Percentiles rank a stretch among this genome's conserved stretches.
Conservation (phyloP, 2,113 vertebrate species). For the Lutjanus erythropterus region DNA sequence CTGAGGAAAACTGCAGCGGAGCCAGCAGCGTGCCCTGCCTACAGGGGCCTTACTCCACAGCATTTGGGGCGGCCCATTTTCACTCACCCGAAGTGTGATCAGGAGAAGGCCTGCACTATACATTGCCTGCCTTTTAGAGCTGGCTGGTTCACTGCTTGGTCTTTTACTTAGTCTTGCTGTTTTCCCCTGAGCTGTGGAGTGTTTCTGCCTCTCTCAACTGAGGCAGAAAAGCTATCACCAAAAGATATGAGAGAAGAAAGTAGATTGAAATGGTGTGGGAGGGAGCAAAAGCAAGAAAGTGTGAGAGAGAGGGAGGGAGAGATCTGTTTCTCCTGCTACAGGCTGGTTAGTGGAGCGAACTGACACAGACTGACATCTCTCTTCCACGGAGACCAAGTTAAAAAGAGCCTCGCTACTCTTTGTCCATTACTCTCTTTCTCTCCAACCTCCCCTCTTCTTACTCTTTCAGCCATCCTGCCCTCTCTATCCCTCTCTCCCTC, state of each 20-base stretch:
- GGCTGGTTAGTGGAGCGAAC: constrained; percentile 79
- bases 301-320: constrained; percentile 65
- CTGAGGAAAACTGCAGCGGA: constrained; percentile 52
- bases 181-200: constrained; percentile 70
- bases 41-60: constrained; percentile 53
- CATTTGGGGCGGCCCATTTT: constrained; percentile 51
- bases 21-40: constrained; percentile 56
- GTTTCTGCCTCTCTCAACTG: constrained; percentile 72
- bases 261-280: constrained; percentile 66
- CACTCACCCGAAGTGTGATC: constrained; percentile 66
- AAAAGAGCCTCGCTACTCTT: constrained; percentile 74
- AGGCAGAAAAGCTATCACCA: constrained; percentile 76
- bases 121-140: constrained; percentile 66
- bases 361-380: constrained; percentile 83
- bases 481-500: constrained; percentile 23
- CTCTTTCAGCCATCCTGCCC: constrained; percentile 48
- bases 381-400: constrained; percentile 75
- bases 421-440: constrained; percentile 60
- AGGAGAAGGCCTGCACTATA: constrained; percentile 58
- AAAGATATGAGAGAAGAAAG: constrained; percentile 69
- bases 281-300: constrained; percentile 58
- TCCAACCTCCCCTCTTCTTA: constrained; percentile 46
- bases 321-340: constrained; percentile 79
- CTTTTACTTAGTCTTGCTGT: constrained; percentile 66
- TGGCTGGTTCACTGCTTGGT: constrained; percentile 69